Base-by-base conservation (phyloP, 2,797 vertebrate genomes). In the Pseudocheirus occidentalis region DNA sequence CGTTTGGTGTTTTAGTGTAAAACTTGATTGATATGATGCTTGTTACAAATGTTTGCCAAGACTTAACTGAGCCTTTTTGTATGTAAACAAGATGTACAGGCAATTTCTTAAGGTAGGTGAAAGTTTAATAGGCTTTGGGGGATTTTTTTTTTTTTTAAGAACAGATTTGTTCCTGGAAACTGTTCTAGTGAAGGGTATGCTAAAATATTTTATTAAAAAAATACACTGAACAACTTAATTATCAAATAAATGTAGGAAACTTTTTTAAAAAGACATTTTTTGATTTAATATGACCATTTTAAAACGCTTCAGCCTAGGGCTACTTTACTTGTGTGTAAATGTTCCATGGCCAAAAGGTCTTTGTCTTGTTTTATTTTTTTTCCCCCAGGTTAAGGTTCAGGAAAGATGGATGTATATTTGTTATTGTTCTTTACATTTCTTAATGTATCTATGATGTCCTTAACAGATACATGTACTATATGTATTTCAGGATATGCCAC, bases 131-230 rank as follows among this genome's bases (percentile, higher is more conserved):
- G 50, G 27, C 7, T 40, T 73, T 73, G n/a, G 16, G 40, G 66
- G 1, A 58, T 54, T 50, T 91, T 93, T 93, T 93, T 87, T 91
- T 34, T 11, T 58, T n/a, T n/a, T n/a, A n/a, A 90, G 56, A 96
- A 91, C 34, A 62, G 28, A 34, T 34, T 96, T 55, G 28, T 94
- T 73, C 46, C 91, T 93, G 40, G 31, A 28, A 73, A 91, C 58
- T 92, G 2, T 91, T 93, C 93, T 40, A 94, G 91, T 27, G 90
- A 92, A 93, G n/a, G 92, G 59, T 40, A 73, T 40, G 81, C 3
- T 55, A 93, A 95, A 94, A 59, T 62, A 46, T 92, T 93, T 55
- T 3, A 92, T 11, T 91, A 94, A 95, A 93, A 93, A 97, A 91
- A 90, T 92, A 96, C 93, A 90, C 89, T 34, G 95, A 56, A 58